phyloP scores from a whole-genome alignment of 1,140 invertebrate genomes.

The Nephila pilipes region DNA sequence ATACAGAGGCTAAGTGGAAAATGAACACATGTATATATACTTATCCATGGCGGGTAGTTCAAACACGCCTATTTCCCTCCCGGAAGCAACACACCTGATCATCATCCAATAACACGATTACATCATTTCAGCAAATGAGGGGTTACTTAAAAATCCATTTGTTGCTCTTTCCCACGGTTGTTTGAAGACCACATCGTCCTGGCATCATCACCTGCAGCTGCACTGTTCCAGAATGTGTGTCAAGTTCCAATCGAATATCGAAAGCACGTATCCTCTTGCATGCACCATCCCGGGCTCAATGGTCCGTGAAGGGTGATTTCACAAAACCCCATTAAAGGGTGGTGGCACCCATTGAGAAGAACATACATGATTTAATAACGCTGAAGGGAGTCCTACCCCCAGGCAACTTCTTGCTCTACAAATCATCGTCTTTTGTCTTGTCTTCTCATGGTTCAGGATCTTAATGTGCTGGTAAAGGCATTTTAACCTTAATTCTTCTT shows the following conservation, averaged over 20 bases:
- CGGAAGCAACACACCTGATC: neutral
- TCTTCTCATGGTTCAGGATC: conserved; percentile 44
- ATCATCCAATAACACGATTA: neutral
- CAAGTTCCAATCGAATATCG: conserved; percentile 3
- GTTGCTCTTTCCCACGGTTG: neutral
- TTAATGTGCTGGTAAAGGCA: neutral
- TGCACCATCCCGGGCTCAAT: neutral
- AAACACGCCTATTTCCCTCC: neutral
- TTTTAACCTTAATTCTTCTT: conserved; percentile 63
- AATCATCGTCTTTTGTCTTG: conserved; percentile 12
- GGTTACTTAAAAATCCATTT: conserved; percentile 25
- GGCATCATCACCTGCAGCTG: neutral
- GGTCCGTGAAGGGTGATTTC: conserved; percentile 34
- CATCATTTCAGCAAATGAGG: neutral
- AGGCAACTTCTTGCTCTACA: conserved; percentile 62
- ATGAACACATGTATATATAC: too few relatives aligned
- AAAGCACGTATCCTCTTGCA: neutral
- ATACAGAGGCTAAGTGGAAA: neutral
- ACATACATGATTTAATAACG: conserved; percentile 49
- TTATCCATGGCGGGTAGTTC: neutral
- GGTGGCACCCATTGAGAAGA: conserved; percentile 9
- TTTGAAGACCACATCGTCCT: neutral
- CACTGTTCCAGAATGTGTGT: conserved; percentile 5
- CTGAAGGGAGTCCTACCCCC: neutral
- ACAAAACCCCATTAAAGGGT: conserved; percentile 52